Conservation (phyloP, 2,888 invertebrate species). For the Aphodius sticticus region DNA sequence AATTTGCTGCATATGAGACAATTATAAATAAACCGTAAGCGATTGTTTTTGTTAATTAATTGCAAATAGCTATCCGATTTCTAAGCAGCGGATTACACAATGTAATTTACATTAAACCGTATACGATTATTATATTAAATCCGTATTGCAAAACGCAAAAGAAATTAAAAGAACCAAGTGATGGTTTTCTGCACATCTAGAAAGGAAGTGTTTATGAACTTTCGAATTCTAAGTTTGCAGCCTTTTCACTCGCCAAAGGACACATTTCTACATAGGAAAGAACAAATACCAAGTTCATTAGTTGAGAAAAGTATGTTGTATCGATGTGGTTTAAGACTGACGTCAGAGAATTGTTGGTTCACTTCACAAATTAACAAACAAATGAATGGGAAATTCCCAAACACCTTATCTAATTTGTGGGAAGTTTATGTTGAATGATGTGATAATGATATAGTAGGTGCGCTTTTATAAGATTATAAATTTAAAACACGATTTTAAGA, state of each 20-base stretch:
- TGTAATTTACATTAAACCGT: not conserved
- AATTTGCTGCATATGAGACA: not conserved
- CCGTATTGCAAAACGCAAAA: not conserved
- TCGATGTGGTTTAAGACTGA: not conserved
- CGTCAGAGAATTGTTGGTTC: not conserved
- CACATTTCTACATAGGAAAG: not conserved
- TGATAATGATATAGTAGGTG: not conserved
- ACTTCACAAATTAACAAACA: not conserved
- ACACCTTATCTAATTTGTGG: not conserved
- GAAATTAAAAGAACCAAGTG: not conserved
- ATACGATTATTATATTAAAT: not conserved
- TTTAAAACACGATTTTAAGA: not conserved
- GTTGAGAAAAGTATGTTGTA: not conserved
- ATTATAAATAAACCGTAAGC: not conserved
- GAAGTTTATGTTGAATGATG: not conserved
- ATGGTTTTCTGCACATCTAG: conserved; percentile 4
- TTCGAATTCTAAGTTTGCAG: not conserved
- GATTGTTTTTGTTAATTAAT: not conserved
- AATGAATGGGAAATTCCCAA: not conserved
- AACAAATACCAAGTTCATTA: not conserved
- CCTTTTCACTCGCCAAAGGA: not conserved
- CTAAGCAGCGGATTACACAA: not conserved
- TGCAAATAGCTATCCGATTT: not conserved
- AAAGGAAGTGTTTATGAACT: not conserved
- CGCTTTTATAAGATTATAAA: not conserved